Conservation (phyloP, 2,113 vertebrate species). For the Nothobranchius furzeri region DNA sequence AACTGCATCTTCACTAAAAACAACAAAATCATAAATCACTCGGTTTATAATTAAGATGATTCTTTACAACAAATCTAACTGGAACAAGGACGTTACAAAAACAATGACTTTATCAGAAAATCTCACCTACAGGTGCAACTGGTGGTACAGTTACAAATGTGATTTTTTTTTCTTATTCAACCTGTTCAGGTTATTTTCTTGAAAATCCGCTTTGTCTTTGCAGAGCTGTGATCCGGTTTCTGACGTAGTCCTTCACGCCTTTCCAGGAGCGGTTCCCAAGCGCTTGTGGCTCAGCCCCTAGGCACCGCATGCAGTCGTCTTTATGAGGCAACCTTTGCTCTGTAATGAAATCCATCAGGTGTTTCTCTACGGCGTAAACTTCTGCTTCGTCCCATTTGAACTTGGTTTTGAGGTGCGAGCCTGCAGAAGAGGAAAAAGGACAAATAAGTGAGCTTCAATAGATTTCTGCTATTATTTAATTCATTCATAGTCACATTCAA, state of each 20-base stretch:
- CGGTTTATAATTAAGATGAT: no score
- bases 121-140: no score
- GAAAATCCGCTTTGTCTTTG: slow-evolving; percentile 28
- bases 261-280: slow-evolving; percentile 61
- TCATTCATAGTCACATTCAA: no score
- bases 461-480: no score
- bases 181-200: neutral
- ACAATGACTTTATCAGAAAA: no score
- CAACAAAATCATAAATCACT: no score
- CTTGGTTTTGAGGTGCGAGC: slow-evolving; percentile 10
- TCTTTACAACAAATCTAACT: no score
- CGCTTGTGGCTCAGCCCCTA: slow-evolving; percentile 45
- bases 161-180: neutral
- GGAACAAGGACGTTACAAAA: no score
- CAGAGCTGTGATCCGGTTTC: slow-evolving; percentile 64
- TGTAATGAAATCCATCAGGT: slow-evolving; percentile 65
- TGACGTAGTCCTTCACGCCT: slow-evolving; percentile 63
- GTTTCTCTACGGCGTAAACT: slow-evolving; percentile 59
- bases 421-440: slow-evolving; percentile 3
- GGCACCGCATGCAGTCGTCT: slow-evolving; percentile 56
- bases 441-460: neutral
- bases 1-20: no score
- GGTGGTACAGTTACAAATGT: no score
- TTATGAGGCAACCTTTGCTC: slow-evolving; percentile 61
- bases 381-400: slow-evolving; percentile 55